Conservation (phyloP, 2,797 vertebrate genomes). For the Zenarchopterus dispar region DNA sequence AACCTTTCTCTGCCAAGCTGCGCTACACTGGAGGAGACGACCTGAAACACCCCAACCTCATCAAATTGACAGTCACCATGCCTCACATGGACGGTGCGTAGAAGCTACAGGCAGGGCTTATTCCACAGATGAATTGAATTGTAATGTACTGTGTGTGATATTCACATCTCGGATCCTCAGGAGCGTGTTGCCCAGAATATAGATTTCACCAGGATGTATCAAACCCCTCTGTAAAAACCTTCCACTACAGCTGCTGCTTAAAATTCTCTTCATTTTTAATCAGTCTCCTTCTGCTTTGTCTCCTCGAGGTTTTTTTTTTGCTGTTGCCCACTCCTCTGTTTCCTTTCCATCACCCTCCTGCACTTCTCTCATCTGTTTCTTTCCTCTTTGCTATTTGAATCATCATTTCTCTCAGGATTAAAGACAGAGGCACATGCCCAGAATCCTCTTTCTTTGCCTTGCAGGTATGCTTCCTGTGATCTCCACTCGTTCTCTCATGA, state of each 20-base stretch:
- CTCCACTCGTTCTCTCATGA: constrained; percentile 90
- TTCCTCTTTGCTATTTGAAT: constrained; percentile 24
- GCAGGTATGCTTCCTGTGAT: constrained; percentile 92
- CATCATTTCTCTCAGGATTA: constrained; percentile 5
- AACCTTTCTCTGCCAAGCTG: constrained; percentile 94
- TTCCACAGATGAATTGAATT: constrained; percentile 52
- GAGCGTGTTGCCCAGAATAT: constrained; percentile 63
- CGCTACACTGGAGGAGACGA: constrained; percentile 92
- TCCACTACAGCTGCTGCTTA: constrained; percentile 55
- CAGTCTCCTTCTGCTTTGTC: constrained; percentile 49
- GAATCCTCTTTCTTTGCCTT: constrained; percentile 16
- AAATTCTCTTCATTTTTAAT: constrained; percentile 65
- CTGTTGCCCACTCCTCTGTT: background rate
- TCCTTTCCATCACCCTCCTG: too few relatives aligned
- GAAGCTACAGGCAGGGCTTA: constrained; percentile 49
- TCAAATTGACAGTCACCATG: constrained; percentile 94
- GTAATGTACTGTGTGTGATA: constrained; percentile 64
- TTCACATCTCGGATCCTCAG: constrained; percentile 59
- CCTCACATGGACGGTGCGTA: constrained; percentile 92
- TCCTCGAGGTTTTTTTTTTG: constrained; percentile 35
- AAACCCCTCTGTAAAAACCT: constrained; percentile 38
- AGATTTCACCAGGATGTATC: constrained; percentile 48
- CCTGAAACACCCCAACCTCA: constrained; percentile 87
- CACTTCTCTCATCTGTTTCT: background rate
- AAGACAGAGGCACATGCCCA: constrained; percentile 1